Percentiles rank a stretch among this genome's conserved stretches.
Evolutionary conservation across 1,140 invertebrate species (phyloP).

Genomic region (Drosophila prosaltans): DNA sequence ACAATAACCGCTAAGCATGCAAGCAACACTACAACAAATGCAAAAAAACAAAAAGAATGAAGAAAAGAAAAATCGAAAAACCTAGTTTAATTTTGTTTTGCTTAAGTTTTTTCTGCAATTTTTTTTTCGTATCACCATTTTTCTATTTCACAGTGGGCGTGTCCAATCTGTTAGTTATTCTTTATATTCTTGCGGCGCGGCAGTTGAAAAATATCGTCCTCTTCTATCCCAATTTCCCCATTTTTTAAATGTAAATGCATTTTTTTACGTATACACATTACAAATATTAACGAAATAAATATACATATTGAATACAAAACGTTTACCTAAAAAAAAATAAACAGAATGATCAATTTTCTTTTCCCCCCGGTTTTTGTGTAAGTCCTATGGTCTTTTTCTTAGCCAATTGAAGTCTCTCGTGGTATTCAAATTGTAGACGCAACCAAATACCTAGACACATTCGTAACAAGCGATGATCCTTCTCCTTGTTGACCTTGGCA

Average conservation of each 20-base stretch:
- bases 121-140: neutral
- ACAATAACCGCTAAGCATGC: slow-evolving; percentile 32
- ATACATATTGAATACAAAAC: slow-evolving; percentile 62
- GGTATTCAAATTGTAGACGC: slow-evolving; percentile 88
- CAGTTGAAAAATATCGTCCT: neutral
- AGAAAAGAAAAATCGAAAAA: neutral
- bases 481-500: slow-evolving; percentile 81
- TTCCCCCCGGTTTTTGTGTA: neutral
- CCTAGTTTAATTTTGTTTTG: slow-evolving; percentile 17
- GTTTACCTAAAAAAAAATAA: slow-evolving; percentile 31
- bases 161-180: slow-evolving; percentile 6
- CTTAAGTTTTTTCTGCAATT: slow-evolving; percentile 7
- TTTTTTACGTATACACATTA: slow-evolving; percentile 59
- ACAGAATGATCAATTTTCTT: slow-evolving; percentile 18
- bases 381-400: neutral
- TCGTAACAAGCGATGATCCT: slow-evolving; percentile 86
- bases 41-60: slow-evolving; percentile 3
- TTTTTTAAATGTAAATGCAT: slow-evolving; percentile 56
- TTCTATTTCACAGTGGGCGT: neutral
- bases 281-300: slow-evolving; percentile 54
- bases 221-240: neutral
- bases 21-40: slow-evolving; percentile 19
- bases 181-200: neutral
- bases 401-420: slow-evolving; percentile 37
- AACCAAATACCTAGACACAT: slow-evolving; percentile 95